A percentile compares a stretch with the other conserved stretches of the same genome.
These are phyloP conservation scores for Poecilobothrus nobilitatus DNA, from an alignment of 2,888 invertebrate genomes.

Conservation along the genomic window DNA sequence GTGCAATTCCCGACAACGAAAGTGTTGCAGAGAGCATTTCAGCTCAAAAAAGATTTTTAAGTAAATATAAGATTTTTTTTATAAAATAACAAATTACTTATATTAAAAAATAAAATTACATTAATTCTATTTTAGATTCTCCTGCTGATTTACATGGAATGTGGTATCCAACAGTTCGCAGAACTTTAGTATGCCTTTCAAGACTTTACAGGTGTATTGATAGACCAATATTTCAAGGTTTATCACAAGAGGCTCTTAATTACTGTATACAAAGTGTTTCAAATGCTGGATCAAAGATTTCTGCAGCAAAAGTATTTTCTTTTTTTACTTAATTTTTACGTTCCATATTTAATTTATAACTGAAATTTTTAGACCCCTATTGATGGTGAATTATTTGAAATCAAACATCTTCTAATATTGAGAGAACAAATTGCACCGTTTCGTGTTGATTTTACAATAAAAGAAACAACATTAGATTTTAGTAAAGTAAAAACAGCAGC, in stretches of 20 bases:
- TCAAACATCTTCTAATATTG: conserved; percentile 93
- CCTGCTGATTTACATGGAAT: conserved; percentile 97
- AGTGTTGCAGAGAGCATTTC: conserved; percentile 47
- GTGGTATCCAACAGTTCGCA: conserved; percentile 98
- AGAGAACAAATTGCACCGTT: conserved; percentile 98
- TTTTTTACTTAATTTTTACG: not conserved
- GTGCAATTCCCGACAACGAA: conserved; percentile 64
- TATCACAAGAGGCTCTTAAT: conserved; percentile 91
- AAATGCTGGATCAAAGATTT: conserved; percentile 70
- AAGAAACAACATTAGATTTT: conserved; percentile 89
- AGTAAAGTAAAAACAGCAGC: conserved; percentile 85
- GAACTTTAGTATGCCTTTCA: conserved; percentile 90
- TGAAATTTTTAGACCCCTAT: conserved; percentile 52
- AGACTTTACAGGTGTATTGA: conserved; percentile 84
- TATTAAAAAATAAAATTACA: not conserved
- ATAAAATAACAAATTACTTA: not conserved
- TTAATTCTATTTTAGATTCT: conserved; percentile 48
- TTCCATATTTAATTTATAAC: conserved; percentile 11
- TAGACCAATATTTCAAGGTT: conserved; percentile 88
- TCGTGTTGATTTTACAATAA: conserved; percentile 86
- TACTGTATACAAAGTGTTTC: conserved; percentile 87
- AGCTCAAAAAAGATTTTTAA: conserved; percentile 36
- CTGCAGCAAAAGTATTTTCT: conserved; percentile 53
- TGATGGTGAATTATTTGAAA: conserved; percentile 95
- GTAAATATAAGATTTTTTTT: conserved; percentile 29